These are phyloP conservation scores for Melinaea marsaeus DNA, from an alignment of 2,888 invertebrate genomes.

Conservation along the genomic window DNA sequence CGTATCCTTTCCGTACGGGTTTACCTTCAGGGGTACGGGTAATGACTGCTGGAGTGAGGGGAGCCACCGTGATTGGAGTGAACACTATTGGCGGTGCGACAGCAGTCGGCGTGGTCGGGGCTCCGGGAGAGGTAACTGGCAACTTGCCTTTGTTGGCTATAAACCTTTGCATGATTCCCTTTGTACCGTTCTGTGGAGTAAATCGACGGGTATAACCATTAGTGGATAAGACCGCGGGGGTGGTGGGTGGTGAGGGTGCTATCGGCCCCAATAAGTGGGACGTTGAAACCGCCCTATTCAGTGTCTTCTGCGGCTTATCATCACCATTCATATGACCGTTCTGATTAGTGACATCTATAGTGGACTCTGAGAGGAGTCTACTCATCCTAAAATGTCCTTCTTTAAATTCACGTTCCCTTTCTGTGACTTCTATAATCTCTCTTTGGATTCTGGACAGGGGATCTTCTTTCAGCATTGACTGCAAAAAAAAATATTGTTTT, in stretches of 20 bases:
- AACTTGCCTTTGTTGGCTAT: constrained; percentile 88
- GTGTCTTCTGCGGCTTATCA: constrained; percentile 47
- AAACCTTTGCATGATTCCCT: constrained; percentile 91
- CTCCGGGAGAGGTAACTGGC: constrained; percentile 50
- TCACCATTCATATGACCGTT: constrained; percentile 66
- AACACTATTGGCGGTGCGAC: constrained; percentile 61
- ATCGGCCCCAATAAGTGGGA: constrained; percentile 66
- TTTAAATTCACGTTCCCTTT: constrained; percentile 88
- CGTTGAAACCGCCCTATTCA: constrained; percentile 68
- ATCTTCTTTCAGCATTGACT: constrained; percentile 81
- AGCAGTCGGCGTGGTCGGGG: constrained; percentile 51
- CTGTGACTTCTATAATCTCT: constrained; percentile 91
- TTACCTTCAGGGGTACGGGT: constrained; percentile 79
- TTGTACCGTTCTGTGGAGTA: constrained; percentile 81
- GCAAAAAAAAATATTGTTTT: constrained; percentile 44
- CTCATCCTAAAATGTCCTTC: constrained; percentile 76
- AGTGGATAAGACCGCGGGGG: constrained; percentile 58
- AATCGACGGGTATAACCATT: constrained; percentile 79
- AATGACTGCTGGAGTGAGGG: constrained; percentile 56
- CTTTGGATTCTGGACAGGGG: constrained; percentile 90
- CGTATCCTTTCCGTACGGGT: constrained; percentile 85
- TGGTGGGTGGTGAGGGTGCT: constrained; percentile 56
- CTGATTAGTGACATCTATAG: constrained; percentile 68
- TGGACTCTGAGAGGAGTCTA: constrained; percentile 68
- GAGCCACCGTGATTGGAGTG: constrained; percentile 52